Base-by-base conservation (phyloP, 30 jellyfish, hydroid and myxozoan genomes). In the Hydra vulgaris region DNA sequence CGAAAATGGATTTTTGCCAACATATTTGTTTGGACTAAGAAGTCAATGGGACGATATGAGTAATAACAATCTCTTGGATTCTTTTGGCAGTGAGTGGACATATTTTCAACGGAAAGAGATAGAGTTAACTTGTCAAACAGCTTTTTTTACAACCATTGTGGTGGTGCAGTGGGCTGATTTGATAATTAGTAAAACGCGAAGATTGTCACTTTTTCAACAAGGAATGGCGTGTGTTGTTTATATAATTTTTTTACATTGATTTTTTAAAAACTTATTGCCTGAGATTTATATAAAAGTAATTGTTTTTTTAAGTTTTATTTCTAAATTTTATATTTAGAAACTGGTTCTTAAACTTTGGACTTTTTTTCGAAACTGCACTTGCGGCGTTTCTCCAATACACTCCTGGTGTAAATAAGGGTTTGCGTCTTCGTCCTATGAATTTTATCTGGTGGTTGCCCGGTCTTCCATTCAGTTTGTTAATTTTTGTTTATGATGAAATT, bases 131-230 rank as follows among this genome's bases (percentile, higher is more conserved):
- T 94, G 99, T 82, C 99, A 94, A 81, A 94, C 97, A 15, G 97
- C 99, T 18, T 94, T 88, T 87, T 94, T 94, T 77, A 94, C 90
- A 53, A 88, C 99, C 1, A 94, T 88, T 26, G 99, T 94, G 23
- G 96, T 94, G 74, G 97, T 94, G 27, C 99, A 94, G 77, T 88
- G 96, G 96, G 99, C 99, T 18, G 99, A 94, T 82, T 73, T 94
- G 86, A 89, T 94, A 72, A 94, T 94, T 84, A 74, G 96, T 70
- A 94, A 94, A 71, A 94, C 99, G 18, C 78, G 99, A 69, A 66
- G 96, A 69, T 83, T 88, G 70, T 88, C 97, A 21, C 61, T 94
- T 27, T 84, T 94, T 94, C 91, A 84, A 23, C 99, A 94, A 80
- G 99, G 99, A 82, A 89, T 94, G 98, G 80, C 90, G 98, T 92